Evolutionary conservation across 2,113 vertebrate genomes (phyloP).

Genomic region (Chaenocephalus aceratus): DNA sequence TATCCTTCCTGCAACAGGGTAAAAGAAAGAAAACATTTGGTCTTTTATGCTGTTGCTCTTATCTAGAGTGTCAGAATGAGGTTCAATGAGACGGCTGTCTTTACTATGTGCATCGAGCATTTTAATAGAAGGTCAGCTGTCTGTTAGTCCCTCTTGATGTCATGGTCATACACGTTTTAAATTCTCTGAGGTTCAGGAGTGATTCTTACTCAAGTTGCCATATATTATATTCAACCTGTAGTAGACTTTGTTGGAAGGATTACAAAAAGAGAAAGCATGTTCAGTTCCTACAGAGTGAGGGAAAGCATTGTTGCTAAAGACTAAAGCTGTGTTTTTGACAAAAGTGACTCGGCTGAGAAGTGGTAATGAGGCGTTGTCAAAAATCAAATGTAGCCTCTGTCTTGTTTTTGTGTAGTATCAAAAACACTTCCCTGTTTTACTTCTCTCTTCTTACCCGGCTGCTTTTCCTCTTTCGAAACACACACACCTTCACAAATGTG

Average conservation of each 20-base stretch:
- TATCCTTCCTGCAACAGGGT: not conserved
- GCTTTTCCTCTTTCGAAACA: constrained; percentile 5
- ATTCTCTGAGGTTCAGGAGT: not conserved
- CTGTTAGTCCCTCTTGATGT: not conserved
- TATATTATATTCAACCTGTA: not conserved
- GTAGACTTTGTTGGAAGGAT: not conserved
- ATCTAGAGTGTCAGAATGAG: not conserved
- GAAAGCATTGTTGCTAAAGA: not conserved
- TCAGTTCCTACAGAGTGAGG: not conserved
- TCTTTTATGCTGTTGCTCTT: too few relatives aligned
- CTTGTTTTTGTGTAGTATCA: not conserved
- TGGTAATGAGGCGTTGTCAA: not conserved
- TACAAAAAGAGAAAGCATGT: not conserved
- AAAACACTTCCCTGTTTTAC: constrained; percentile 43
- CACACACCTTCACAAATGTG: not conserved
- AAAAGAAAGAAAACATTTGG: not conserved
- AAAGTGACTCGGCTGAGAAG: not conserved
- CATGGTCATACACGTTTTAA: not conserved
- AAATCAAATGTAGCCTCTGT: too few relatives aligned
- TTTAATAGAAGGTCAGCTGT: not conserved
- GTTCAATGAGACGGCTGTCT: not conserved
- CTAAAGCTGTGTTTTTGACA: not conserved
- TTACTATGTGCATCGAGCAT: not conserved
- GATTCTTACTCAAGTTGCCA: too few relatives aligned
- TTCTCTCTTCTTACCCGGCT: constrained; percentile 17